These are phyloP conservation scores for Callorhinus ursinus DNA, from an alignment of 2,113 vertebrate genomes.

Conservation along the genomic window DNA sequence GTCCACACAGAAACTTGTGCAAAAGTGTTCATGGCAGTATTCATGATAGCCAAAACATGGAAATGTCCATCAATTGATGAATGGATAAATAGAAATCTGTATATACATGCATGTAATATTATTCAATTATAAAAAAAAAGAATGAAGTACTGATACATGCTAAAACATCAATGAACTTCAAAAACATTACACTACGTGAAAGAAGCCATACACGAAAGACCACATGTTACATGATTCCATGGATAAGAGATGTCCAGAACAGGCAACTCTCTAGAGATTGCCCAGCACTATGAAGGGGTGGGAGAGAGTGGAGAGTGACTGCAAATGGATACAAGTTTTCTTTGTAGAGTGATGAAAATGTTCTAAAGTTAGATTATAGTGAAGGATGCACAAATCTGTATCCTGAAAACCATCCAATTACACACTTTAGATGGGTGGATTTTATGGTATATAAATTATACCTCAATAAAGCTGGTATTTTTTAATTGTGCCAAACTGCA, in stretches of 20 bases:
- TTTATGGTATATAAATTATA: not conserved
- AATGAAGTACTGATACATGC: not conserved
- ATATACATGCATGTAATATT: not conserved
- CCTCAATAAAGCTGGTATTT: not conserved
- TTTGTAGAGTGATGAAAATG: not conserved
- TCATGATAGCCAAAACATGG: not conserved
- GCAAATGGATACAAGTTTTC: not conserved
- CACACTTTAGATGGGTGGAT: not conserved
- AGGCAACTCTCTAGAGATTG: not conserved
- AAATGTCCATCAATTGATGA: not conserved
- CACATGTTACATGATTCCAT: not conserved
- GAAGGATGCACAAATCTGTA: not conserved
- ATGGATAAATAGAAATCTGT: not conserved
- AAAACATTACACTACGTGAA: constrained; percentile 18
- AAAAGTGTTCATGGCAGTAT: not conserved
- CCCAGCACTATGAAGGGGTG: not conserved
- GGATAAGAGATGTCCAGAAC: not conserved
- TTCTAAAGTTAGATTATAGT: not conserved
- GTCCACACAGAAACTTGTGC: not conserved
- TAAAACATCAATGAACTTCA: not conserved
- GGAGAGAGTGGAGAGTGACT: not conserved
- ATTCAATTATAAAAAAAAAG: not conserved
- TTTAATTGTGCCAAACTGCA: not conserved
- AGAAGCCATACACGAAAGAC: not conserved
- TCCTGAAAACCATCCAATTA: not conserved